Percentiles rank a stretch among this genome's conserved stretches.
Conservation (phyloP, 2,888 invertebrate species). For the Lasioglossum malachurum region DNA sequence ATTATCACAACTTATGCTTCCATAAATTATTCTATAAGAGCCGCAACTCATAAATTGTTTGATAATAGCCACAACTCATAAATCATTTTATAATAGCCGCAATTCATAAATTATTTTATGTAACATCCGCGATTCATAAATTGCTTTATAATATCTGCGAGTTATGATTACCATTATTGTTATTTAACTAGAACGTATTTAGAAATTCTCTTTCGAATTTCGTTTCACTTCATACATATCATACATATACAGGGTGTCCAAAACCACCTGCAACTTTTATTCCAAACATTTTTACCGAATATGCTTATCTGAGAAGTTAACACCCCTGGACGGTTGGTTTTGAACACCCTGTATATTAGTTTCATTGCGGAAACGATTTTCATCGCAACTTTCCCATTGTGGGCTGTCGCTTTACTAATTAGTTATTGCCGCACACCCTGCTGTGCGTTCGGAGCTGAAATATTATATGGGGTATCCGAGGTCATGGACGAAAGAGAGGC, state of each 20-base stretch:
- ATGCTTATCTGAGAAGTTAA: too few species aligned
- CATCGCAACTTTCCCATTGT: not conserved
- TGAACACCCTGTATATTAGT: too few species aligned
- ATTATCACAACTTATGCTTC: not conserved
- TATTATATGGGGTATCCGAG: not conserved
- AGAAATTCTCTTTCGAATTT: not conserved
- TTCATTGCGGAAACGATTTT: not conserved
- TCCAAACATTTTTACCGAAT: too few species aligned
- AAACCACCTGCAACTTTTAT: too few species aligned
- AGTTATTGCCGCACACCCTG: not conserved
- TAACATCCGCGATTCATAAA: not conserved
- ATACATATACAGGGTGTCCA: too few species aligned
- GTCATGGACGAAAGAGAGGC: not conserved
- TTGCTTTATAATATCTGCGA: not conserved
- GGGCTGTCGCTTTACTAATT: not conserved
- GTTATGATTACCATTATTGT: not conserved
- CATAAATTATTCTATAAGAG: not conserved
- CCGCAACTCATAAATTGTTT: too few species aligned
- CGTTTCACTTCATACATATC: not conserved
- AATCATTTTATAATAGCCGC: not conserved
- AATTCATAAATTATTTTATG: not conserved
- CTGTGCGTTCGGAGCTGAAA: not conserved
- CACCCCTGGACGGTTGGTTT: too few species aligned
- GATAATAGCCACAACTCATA: not conserved
- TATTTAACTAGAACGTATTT: not conserved